Base-by-base conservation (phyloP, 1,140 invertebrate species). In the Atopsyche davidsoni region DNA sequence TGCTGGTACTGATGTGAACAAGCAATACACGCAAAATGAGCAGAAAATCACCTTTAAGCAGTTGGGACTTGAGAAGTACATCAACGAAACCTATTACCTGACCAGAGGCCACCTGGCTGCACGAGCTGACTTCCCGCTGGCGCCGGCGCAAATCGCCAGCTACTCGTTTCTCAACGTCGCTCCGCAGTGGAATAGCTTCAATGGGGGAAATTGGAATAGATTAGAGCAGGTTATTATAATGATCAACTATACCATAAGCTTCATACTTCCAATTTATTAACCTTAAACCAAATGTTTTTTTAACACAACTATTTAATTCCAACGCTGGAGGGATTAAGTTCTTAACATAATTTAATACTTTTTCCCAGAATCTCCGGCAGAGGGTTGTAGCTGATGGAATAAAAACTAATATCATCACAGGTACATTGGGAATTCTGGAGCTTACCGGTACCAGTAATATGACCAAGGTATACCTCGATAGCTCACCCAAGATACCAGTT, bases 131-230 rank as follows among this genome's bases (percentile, higher is more conserved):
- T 72, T 66, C 46, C 44, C 65, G 3, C 50, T 66, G 36, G 57
- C 39, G 2, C 61, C 62, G 0, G 47, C 62, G 28, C 67, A 71
- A 25, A 47, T 62, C 10, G 70, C 67, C 0, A 64, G 70, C 0
- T 76, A 72, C 56, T 69, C 69, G 35, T 75, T 67, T 51, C 55
- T 69, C 1, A 76, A 76, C 56, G 60, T 59, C 0, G 65, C 63
- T 1, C 72, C 73, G 14, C 73, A 76, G 40, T 76, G 74, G 74
- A 59, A 60, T 52, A 58, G 63, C 2, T 68, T 68, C n/a, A 76
- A 76, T 55, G 64, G 65, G 1, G 73, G 70, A 1, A 73, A 74
- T 49, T 75, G 73, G 73, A 62, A 65, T 0, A 64, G 64, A 1
- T 47, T 72, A 7, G 58, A 59, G 25, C 14, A 23, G 32, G 46